Evolutionary conservation across 2,888 invertebrate species (phyloP).

Genomic region (Heliconius erato): DNA sequence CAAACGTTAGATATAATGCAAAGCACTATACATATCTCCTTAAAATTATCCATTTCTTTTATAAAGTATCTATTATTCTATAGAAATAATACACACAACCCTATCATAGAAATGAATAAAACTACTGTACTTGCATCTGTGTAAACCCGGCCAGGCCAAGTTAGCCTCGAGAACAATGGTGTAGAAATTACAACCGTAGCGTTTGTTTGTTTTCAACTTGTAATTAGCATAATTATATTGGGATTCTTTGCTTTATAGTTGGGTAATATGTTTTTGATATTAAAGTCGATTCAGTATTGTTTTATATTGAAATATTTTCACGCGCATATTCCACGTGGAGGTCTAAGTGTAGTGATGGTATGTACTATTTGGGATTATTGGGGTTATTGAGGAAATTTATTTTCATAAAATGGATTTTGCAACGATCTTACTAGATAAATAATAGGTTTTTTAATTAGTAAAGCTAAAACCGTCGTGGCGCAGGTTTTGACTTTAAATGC

Average conservation of each 20-base stretch:
- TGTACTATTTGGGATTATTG: not conserved
- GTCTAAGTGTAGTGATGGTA: not conserved
- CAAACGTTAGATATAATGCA: not conserved
- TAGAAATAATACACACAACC: not conserved
- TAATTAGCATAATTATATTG: conserved; percentile 40
- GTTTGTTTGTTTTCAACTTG: conserved; percentile 17
- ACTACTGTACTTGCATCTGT: conserved; percentile 59
- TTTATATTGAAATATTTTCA: not conserved
- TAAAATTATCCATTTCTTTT: not conserved
- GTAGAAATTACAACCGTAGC: conserved; percentile 30
- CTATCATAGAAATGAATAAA: conserved; percentile 16
- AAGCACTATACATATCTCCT: not conserved
- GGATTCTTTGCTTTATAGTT: conserved; percentile 29
- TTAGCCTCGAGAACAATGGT: conserved; percentile 49
- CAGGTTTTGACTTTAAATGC: too few relatives aligned
- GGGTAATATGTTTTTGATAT: conserved; percentile 21
- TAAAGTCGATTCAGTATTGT: conserved; percentile 1
- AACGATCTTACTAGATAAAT: not conserved
- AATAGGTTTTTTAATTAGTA: too few relatives aligned
- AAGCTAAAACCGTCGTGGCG: too few relatives aligned
- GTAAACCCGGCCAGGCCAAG: conserved; percentile 57
- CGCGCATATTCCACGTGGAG: not conserved
- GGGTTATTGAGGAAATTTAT: not conserved
- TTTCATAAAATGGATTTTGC: not conserved
- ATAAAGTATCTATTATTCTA: not conserved